phyloP scores from a whole-genome alignment of 1,140 invertebrate species.

The Lineus longissimus region DNA sequence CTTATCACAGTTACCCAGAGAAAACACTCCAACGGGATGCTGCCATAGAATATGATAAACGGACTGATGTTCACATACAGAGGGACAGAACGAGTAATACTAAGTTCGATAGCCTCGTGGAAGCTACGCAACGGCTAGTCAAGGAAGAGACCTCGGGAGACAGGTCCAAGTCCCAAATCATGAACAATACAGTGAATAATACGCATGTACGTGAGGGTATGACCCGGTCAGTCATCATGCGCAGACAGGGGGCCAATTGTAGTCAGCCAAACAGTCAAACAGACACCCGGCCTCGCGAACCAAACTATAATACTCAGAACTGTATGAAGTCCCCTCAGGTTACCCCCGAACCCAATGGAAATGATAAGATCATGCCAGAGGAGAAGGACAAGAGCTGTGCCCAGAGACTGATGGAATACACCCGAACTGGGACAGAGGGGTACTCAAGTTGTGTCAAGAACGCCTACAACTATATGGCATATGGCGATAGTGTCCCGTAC shows the following conservation, averaged over 20 bases:
- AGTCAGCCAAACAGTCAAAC: too few species aligned
- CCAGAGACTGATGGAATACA: background rate
- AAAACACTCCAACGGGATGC: too few species aligned
- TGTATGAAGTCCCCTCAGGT: too few species aligned
- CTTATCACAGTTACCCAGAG: too few species aligned
- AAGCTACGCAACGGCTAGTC: constrained; percentile 16
- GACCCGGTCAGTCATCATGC: constrained; percentile 38
- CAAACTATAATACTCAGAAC: background rate
- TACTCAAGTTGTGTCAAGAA: constrained; percentile 2
- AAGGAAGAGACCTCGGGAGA: constrained; percentile 23
- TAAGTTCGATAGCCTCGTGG: constrained; percentile 24
- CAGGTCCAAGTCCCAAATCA: constrained; percentile 10
- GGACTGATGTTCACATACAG: too few species aligned
- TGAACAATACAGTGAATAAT: constrained; percentile 9
- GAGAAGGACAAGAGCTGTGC: too few species aligned
- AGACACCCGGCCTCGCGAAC: background rate
- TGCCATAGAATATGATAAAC: too few species aligned
- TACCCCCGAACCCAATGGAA: too few species aligned
- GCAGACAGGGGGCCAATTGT: constrained; percentile 14
- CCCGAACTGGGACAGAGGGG: background rate
- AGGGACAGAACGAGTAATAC: background rate
- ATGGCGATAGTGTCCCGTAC: constrained; percentile 25
- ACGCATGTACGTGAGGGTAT: too few species aligned
- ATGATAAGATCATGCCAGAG: too few species aligned
- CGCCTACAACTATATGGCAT: constrained; percentile 29